Evolutionary conservation across 2,113 vertebrate genomes (phyloP).

Genomic region (Psilopsiagon aurifrons): DNA sequence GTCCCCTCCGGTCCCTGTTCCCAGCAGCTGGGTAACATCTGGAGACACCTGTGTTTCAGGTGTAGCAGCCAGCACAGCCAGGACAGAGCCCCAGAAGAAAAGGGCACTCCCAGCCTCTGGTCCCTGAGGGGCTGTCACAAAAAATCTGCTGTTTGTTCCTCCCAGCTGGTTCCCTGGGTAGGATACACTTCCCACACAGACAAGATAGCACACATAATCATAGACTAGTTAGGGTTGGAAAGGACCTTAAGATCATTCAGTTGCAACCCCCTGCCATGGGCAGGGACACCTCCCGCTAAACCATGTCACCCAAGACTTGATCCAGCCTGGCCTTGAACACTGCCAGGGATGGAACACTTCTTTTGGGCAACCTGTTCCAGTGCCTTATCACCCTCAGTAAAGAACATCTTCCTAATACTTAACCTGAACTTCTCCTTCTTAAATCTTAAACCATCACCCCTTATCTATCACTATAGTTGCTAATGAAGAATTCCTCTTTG

Average conservation of each 20-base stretch:
- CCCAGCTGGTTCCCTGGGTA: neutral
- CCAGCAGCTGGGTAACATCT: neutral
- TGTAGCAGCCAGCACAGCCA: rapidly evolving
- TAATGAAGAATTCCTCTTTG: neutral
- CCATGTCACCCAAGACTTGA: neutral
- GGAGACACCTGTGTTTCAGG: neutral
- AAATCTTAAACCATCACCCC: neutral
- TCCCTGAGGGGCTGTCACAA: neutral
- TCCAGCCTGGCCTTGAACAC: neutral
- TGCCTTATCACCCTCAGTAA: neutral
- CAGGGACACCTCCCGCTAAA: neutral
- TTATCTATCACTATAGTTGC: neutral
- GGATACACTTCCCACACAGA: neutral
- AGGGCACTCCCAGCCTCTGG: neutral
- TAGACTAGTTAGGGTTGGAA: neutral
- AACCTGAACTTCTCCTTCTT: neutral
- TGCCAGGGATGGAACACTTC: neutral
- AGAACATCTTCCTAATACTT: neutral
- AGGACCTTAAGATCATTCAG: neutral
- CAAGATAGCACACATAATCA: neutral
- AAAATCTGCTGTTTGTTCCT: rapidly evolving
- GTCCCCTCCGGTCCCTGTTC: neutral
- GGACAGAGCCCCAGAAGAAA: rapidly evolving
- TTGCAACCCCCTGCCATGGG: neutral
- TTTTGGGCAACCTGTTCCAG: neutral